A percentile compares a stretch with the other conserved stretches of the same genome.
phyloP scores from a whole-genome alignment of 1,140 invertebrate species.

The Brachionus rubens region DNA sequence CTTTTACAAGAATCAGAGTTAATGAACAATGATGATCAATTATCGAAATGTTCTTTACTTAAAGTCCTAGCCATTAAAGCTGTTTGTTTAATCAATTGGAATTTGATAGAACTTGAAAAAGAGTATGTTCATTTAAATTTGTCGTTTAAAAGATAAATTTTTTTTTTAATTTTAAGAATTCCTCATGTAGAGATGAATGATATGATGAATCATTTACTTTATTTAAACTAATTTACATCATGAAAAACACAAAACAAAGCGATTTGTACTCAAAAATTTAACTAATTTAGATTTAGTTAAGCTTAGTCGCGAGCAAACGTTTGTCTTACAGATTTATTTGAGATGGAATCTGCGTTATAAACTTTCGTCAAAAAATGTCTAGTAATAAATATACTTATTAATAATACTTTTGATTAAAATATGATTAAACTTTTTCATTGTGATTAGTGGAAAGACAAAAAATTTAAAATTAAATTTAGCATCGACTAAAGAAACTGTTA shows the following conservation, averaged over 20 bases:
- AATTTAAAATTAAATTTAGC: background rate
- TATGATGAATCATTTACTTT: constrained; percentile 31
- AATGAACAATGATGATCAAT: background rate
- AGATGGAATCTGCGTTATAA: constrained; percentile 7
- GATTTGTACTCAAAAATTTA: background rate
- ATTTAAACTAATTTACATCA: constrained; percentile 23
- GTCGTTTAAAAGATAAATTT: background rate
- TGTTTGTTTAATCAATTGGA: constrained; percentile 31
- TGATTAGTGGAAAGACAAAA: constrained; percentile 3
- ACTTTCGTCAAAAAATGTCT: constrained; percentile 14
- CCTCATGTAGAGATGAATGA: constrained; percentile 4
- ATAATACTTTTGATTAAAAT: background rate
- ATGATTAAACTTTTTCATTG: background rate
- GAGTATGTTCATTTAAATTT: constrained; percentile 13
- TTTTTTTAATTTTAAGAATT: constrained; percentile 26
- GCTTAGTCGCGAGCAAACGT: background rate
- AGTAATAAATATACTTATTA: background rate
- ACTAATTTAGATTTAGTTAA: constrained; percentile 20
- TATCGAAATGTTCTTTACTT: constrained; percentile 8
- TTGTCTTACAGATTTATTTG: constrained; percentile 2
- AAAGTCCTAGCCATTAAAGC: constrained; percentile 10
- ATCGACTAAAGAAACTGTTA: background rate
- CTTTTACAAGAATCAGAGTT: constrained; percentile 3
- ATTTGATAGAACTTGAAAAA: constrained; percentile 19
- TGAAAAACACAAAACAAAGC: background rate